Evolutionary conservation across 2,888 invertebrate genomes (phyloP).

Genomic region (Seira musarum): DNA sequence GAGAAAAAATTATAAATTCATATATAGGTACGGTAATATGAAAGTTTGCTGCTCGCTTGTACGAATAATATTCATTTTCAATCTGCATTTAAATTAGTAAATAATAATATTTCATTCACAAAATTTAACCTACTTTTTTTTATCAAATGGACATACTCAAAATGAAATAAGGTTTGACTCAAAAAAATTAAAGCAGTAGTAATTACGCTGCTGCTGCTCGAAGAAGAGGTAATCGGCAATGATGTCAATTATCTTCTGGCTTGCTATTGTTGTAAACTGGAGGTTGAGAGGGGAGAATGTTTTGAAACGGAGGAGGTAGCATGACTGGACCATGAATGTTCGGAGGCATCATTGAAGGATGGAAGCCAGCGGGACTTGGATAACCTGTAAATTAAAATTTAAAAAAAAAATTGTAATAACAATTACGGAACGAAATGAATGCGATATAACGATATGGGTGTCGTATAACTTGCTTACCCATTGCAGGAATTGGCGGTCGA

Average conservation of each 20-base stretch:
- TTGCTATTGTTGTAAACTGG: slow-evolving; percentile 48
- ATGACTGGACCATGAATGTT: slow-evolving; percentile 44
- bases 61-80: too few relatives aligned
- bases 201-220: slow-evolving; percentile 11
- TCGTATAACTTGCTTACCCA: slow-evolving; percentile 33
- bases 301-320: slow-evolving; percentile 46
- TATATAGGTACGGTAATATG: slow-evolving; percentile 46
- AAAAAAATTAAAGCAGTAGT: slow-evolving; percentile 15
- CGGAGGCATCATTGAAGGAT: slow-evolving; percentile 53
- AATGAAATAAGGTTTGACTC: slow-evolving; percentile 2
- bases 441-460: not conserved
- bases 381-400: slow-evolving; percentile 34
- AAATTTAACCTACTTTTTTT: not conserved
- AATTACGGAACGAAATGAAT: not conserved
- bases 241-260: slow-evolving; percentile 41
- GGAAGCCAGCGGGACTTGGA: slow-evolving; percentile 44
- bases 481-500: slow-evolving; percentile 36
- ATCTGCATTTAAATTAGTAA: slow-evolving; percentile 45
- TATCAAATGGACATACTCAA: not conserved
- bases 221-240: not conserved
- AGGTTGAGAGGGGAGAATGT: slow-evolving; percentile 52
- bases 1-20: slow-evolving; percentile 52
- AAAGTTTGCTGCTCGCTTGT: too few relatives aligned
- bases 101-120: slow-evolving; percentile 22
- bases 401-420: slow-evolving; percentile 3